These are phyloP conservation scores for Drosophila fuyamai DNA, from an alignment of 1,140 invertebrate species.

Conservation along the genomic window DNA sequence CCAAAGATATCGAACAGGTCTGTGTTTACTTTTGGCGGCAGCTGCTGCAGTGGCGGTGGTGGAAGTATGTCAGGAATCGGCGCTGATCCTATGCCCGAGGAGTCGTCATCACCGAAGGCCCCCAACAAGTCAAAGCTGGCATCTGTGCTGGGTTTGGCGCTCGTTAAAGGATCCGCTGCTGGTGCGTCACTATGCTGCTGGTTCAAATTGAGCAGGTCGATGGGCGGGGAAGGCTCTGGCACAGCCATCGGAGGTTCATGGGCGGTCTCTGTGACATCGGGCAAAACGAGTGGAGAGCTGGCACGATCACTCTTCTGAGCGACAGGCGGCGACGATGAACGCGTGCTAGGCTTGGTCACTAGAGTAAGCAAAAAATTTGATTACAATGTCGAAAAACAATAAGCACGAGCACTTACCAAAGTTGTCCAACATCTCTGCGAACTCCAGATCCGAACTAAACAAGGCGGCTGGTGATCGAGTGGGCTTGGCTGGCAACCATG, in stretches of 20 bases:
- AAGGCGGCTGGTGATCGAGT: slow-evolving; percentile 87
- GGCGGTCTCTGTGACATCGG: slow-evolving; percentile 77
- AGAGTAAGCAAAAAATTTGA: slow-evolving; percentile 7
- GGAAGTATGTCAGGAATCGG: slow-evolving; percentile 74
- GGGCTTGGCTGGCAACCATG: slow-evolving; percentile 90
- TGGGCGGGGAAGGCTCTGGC: slow-evolving; percentile 77
- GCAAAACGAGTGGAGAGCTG: slow-evolving; percentile 67
- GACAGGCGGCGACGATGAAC: slow-evolving; percentile 23
- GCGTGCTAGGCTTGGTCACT: slow-evolving; percentile 76
- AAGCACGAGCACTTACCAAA: slow-evolving; percentile 86
- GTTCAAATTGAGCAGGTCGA: slow-evolving; percentile 86
- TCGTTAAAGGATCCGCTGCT: slow-evolving; percentile 57
- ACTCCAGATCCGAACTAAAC: slow-evolving; percentile 93
- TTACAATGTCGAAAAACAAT: neutral
- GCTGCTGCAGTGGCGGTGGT: slow-evolving; percentile 41
- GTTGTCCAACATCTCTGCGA: slow-evolving; percentile 92
- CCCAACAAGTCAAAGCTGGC: slow-evolving; percentile 88
- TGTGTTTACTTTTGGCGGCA: slow-evolving; percentile 55
- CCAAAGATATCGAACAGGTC: slow-evolving; percentile 82
- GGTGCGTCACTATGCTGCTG: slow-evolving; percentile 61
- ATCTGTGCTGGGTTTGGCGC: slow-evolving; percentile 85
- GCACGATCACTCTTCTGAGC: slow-evolving; percentile 39
- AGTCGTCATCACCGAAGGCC: slow-evolving; percentile 85
- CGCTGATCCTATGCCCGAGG: slow-evolving; percentile 72
- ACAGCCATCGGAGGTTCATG: slow-evolving; percentile 53